Conservation (phyloP, 1,140 invertebrate species). For the Argopecten irradians region DNA sequence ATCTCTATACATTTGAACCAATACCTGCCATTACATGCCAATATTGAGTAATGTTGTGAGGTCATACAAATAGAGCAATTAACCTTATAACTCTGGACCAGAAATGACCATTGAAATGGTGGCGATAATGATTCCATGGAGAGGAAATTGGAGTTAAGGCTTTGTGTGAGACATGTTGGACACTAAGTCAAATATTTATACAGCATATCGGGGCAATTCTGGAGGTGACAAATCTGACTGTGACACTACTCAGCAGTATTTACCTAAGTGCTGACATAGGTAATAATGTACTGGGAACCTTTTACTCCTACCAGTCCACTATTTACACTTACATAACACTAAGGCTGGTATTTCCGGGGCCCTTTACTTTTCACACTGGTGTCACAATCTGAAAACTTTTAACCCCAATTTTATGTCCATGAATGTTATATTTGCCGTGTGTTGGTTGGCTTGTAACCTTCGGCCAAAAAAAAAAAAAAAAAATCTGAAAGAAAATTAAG, state of each 20-base stretch:
- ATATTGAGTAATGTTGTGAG: too few species aligned
- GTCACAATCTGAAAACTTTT: too few species aligned
- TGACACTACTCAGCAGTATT: background rate
- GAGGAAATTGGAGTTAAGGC: background rate
- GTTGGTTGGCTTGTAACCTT: too few species aligned
- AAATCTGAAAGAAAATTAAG: too few species aligned
- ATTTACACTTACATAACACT: background rate
- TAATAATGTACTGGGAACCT: background rate
- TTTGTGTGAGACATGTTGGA: background rate
- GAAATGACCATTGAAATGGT: background rate
- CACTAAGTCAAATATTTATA: background rate
- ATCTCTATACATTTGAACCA: too few species aligned
- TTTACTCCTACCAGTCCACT: background rate
- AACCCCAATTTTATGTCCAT: too few species aligned
- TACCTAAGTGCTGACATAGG: background rate
- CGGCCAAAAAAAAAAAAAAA: too few species aligned
- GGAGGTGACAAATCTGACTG: background rate
- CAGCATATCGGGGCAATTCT: background rate
- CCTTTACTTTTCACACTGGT: background rate
- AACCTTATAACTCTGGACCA: too few species aligned
- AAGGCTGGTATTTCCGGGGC: background rate
- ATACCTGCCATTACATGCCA: too few species aligned
- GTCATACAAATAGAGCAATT: too few species aligned
- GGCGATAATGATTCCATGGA: background rate
- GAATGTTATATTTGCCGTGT: too few species aligned